These are phyloP conservation scores for Callyntrura sp. DNA, from an alignment of 2,888 invertebrate genomes.

Conservation along the genomic window DNA sequence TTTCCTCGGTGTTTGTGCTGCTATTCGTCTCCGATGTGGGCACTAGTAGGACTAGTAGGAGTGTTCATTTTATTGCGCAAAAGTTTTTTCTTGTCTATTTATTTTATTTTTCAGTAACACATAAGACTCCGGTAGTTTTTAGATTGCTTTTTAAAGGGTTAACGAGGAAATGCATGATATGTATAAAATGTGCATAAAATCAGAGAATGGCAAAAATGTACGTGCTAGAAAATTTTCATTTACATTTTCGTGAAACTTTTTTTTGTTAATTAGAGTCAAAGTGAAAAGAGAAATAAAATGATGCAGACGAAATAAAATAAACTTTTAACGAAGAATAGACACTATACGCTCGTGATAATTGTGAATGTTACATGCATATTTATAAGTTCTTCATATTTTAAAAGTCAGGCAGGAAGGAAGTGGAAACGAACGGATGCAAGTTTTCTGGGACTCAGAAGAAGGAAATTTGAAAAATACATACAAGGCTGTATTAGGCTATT, in stretches of 20 bases:
- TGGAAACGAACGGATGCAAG: slow-evolving; percentile 26
- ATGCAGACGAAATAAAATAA: neutral
- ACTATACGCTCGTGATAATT: slow-evolving; percentile 20
- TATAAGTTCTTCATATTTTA: slow-evolving; percentile 21
- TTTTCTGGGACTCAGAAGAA: neutral
- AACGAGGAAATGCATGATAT: neutral
- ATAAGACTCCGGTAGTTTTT: no score
- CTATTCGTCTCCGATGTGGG: no score
- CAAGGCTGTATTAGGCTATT: no score
- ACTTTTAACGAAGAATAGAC: slow-evolving; percentile 7
- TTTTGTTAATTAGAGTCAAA: slow-evolving; percentile 68
- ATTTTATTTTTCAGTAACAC: neutral
- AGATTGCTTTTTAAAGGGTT: neutral
- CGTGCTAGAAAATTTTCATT: slow-evolving; percentile 31
- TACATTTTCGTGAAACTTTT: slow-evolving; percentile 57
- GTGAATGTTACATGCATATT: slow-evolving; percentile 30
- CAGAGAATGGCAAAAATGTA: neutral
- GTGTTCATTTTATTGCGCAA: no score
- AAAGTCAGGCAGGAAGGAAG: slow-evolving; percentile 37
- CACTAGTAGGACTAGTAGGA: no score
- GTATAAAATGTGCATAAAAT: neutral
- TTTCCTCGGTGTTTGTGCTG: no score
- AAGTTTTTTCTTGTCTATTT: no score
- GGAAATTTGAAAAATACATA: neutral
- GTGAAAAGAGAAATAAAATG: slow-evolving; percentile 1